Conservation (phyloP, 2,797 vertebrate species). For the Petrocephalus sullivani region DNA sequence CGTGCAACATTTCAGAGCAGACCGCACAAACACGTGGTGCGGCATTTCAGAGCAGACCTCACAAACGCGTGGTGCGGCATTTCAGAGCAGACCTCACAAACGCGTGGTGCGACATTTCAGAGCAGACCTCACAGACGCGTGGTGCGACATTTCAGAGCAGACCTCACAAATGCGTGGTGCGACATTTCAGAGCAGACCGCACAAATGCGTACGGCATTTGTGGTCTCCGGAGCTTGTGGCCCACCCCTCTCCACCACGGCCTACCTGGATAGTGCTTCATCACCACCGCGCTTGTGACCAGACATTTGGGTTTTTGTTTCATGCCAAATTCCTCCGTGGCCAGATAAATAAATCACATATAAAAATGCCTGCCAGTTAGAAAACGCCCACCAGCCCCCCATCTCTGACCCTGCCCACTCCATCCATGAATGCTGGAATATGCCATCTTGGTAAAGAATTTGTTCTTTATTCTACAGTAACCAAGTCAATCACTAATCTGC, state of each 20-base stretch:
- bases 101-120: too few relatives aligned
- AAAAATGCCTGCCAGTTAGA: background rate
- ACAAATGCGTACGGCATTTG: background rate
- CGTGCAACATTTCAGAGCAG: too few relatives aligned
- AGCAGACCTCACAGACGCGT: background rate
- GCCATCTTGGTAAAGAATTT: background rate
- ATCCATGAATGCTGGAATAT: background rate
- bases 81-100: background rate
- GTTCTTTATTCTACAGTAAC: background rate
- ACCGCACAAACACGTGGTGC: background rate
- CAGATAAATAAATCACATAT: constrained; percentile 3
- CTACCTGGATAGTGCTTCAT: background rate
- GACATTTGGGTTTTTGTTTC: background rate
- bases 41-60: background rate
- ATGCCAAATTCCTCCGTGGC: background rate
- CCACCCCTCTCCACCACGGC: background rate
- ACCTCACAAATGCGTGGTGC: background rate
- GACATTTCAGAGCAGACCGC: too few relatives aligned
- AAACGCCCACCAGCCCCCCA: background rate
- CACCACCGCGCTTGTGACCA: background rate
- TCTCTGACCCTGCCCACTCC: background rate
- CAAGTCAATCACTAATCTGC: background rate
- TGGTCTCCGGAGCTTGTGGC: background rate
- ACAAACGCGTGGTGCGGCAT: background rate
- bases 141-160: background rate